Conservation (phyloP, 2,797 vertebrate genomes). For the Chrosomus eos region DNA sequence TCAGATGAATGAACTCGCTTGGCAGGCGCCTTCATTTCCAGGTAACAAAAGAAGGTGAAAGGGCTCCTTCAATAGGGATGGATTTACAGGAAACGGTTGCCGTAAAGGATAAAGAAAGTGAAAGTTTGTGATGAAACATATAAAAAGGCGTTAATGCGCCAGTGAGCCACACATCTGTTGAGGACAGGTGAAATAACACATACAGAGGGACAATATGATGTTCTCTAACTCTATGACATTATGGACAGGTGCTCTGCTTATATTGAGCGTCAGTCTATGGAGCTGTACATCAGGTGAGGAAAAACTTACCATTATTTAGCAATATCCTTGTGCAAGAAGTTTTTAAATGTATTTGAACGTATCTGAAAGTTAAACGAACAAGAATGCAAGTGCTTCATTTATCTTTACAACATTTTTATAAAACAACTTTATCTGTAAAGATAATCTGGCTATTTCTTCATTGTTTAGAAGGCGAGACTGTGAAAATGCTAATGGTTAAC, state of each 20-base stretch:
- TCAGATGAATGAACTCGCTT: slow-evolving; percentile 11
- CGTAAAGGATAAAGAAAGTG: slow-evolving; percentile 47
- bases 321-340: neutral
- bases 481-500: slow-evolving; percentile 9
- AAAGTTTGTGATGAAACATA: slow-evolving; percentile 39
- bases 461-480: neutral
- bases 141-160: slow-evolving; percentile 1
- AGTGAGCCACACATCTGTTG: slow-evolving; percentile 1
- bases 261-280: slow-evolving; percentile 45
- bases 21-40: neutral
- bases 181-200: slow-evolving; percentile 26
- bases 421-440: neutral
- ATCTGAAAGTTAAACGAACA: neutral
- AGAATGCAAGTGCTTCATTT: neutral
- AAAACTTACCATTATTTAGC: neutral
- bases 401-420: neutral
- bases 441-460: neutral
- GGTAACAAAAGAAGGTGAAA: slow-evolving; percentile 39
- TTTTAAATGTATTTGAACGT: neutral
- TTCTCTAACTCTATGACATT: slow-evolving; percentile 16
- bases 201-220: slow-evolving; percentile 37
- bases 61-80: neutral
- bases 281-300: slow-evolving; percentile 48
- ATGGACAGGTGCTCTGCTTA: slow-evolving; percentile 39
- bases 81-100: slow-evolving; percentile 25